phyloP scores from a whole-genome alignment of 2,797 vertebrate species.

The Pseudochirops cupreus region DNA sequence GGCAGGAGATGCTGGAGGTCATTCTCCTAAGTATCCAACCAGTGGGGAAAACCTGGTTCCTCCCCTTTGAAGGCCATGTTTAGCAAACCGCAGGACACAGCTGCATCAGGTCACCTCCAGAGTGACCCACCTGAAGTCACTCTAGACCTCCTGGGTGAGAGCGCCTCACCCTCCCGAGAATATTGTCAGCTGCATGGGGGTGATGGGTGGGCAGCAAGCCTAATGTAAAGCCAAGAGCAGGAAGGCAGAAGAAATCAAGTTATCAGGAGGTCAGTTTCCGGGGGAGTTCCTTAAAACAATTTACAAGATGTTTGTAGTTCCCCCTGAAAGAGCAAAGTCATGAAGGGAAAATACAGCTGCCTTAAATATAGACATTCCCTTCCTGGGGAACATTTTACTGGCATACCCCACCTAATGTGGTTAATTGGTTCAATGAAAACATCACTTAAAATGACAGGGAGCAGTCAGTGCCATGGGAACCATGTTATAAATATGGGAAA shows the following conservation, averaged over 20 bases:
- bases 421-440: constrained; percentile 5
- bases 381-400: neutral
- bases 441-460: constrained; percentile 10
- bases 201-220: neutral
- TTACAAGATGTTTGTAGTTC: neutral
- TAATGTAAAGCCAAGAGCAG: neutral
- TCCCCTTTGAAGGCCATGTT: neutral
- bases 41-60: neutral
- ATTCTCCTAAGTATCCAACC: neutral
- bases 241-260: neutral
- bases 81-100: neutral
- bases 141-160: neutral
- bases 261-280: neutral
- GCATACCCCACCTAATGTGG: neutral
- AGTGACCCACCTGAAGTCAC: neutral
- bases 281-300: neutral
- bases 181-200: neutral
- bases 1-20: neutral
- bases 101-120: neutral
- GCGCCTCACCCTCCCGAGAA: neutral
- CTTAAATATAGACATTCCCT: neutral
- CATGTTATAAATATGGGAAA: neutral
- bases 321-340: neutral
- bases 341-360: neutral
- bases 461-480: neutral